Conservation (phyloP, 2,797 vertebrate species). For the Bucorvus abyssinicus region DNA sequence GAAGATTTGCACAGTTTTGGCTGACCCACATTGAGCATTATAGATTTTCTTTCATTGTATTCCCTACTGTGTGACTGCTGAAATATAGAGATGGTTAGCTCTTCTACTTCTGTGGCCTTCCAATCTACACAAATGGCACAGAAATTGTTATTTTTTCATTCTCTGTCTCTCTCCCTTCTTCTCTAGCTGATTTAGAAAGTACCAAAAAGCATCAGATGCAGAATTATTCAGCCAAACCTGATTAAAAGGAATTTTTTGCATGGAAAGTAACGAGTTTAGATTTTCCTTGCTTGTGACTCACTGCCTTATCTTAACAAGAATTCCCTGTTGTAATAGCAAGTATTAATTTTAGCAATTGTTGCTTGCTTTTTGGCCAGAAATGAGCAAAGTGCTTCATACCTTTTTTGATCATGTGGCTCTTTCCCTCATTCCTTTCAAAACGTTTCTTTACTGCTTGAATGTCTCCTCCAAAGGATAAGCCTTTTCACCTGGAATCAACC, state of each 20-base stretch:
- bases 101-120: not conserved
- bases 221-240: constrained; percentile 54
- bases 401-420: not conserved
- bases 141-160: not conserved
- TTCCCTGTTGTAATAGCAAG: constrained; percentile 35
- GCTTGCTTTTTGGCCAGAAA: constrained; percentile 25
- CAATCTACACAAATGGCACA: not conserved
- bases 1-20: not conserved
- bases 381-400: not conserved
- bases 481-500: not conserved
- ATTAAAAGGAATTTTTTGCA: constrained; percentile 62
- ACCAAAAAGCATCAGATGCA: not conserved
- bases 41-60: not conserved
- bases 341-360: constrained; percentile 59
- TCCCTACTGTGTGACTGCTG: not conserved
- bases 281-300: constrained; percentile 56
- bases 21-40: not conserved
- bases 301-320: constrained; percentile 47
- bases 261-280: constrained; percentile 59
- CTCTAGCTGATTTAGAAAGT: not conserved
- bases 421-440: not conserved
- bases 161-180: not conserved
- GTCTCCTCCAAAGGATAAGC: not conserved
- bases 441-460: not conserved
- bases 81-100: not conserved